Evolutionary conservation across 2,113 vertebrate genomes (phyloP), one percentile per base, ranked within the genome.

Genomic region (Neogobius melanostomus): DNA sequence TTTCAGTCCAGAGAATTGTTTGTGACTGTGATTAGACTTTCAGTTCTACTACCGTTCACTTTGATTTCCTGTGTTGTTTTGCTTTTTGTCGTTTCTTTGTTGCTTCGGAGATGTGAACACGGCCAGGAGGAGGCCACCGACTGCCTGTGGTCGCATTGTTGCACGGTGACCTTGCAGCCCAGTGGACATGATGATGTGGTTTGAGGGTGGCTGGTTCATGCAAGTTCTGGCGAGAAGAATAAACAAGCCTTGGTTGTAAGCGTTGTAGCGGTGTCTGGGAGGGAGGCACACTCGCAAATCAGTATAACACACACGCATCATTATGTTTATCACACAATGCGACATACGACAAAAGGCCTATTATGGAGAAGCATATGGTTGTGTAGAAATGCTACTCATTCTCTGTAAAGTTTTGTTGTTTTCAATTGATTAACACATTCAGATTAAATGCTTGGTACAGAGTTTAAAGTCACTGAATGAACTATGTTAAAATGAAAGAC

Each of bases 161-260:
- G 65, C 59, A 63, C 73, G 57, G 69, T 84, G 82, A 82, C 74
- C 74, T 68, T 68, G 69, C 71, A n/a, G 74, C 76, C 68, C 46
- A 0, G 50, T 69, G 67, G 76, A 69, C 66, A 21, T 64, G 61
- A 50, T 69, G 16, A 0, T 62, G 45, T 53, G 72, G 69, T 72
- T 81, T 76, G 70, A 64, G 71, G 66, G 81, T 15, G 49, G 76
- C 84, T 53, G 50, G 45, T 65, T 36, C 21, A 17, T 36, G 54
- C 54, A 6, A 28, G 54, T 28, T 21, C 56, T 8, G 11, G 56
- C 14, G 28, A 59, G 56, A 6, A 59, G 56, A 59, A 59, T 59
- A 59, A 59, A 59, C 56, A 43, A 59, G 28, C 11, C 56, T 43
- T 42, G 28, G 12, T 14, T 28, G 42, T 53, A 17, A 1, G 15